These are phyloP conservation scores for Ganaspis sp. DNA, from an alignment of 1,140 invertebrate species.

Conservation along the genomic window DNA sequence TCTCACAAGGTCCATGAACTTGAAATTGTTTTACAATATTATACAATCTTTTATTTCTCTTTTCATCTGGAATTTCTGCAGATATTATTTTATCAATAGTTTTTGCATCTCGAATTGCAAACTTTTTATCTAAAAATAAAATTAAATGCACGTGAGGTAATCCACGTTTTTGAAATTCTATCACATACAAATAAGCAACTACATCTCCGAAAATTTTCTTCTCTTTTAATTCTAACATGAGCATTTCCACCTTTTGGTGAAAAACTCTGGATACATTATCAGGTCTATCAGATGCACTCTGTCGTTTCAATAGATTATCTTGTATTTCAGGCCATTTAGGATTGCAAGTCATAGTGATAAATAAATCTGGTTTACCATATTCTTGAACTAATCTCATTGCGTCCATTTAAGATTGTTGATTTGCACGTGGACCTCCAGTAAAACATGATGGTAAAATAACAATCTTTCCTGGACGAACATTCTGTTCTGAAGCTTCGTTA, in stretches of 20 bases:
- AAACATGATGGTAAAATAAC: conserved; percentile 40
- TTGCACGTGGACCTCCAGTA: conserved; percentile 26
- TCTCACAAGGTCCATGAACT: conserved; percentile 63
- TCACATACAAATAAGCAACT: conserved; percentile 12
- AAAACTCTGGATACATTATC: conserved; percentile 39
- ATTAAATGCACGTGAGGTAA: background rate
- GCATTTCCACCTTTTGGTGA: background rate
- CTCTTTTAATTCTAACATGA: conserved; percentile 1
- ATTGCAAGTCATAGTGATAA: conserved; percentile 42
- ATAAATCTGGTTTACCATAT: conserved; percentile 40
- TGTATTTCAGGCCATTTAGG: conserved; percentile 52
- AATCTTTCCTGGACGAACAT: no score
- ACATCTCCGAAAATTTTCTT: background rate
- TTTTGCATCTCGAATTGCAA: background rate
- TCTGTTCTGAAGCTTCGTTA: conserved; percentile 17
- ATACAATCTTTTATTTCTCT: background rate
- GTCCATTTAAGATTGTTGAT: conserved; percentile 37
- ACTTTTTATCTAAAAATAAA: background rate
- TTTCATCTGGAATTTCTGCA: conserved; percentile 20
- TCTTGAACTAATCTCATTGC: conserved; percentile 34
- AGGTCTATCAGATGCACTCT: conserved; percentile 64
- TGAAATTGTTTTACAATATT: conserved; percentile 54
- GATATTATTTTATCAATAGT: background rate
- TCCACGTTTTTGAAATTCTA: conserved; percentile 37
- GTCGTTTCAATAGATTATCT: conserved; percentile 57